A percentile compares a stretch with the other conserved stretches of the same genome.
phyloP scores from a whole-genome alignment of 2,797 vertebrate species.

The Muscicapa comitata region DNA sequence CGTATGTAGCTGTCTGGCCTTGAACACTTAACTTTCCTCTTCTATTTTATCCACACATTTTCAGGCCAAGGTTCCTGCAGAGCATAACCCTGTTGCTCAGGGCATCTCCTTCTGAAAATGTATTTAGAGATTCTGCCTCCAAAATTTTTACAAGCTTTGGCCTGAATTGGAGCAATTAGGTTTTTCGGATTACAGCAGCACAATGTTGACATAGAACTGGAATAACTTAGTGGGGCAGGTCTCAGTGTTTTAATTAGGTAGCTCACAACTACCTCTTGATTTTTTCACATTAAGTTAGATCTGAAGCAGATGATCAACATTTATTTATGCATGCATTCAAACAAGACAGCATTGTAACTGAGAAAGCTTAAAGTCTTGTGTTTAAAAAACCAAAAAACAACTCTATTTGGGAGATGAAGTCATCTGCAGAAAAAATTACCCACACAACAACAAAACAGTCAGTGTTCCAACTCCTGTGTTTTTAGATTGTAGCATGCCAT shows the following conservation, averaged over 20 bases:
- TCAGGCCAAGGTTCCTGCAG: neutral
- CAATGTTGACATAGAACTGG: neutral
- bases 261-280: neutral
- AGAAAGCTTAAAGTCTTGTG: slow-evolving; percentile 45
- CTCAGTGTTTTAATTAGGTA: slow-evolving; percentile 1
- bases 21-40: neutral
- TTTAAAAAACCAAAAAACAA: neutral
- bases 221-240: neutral
- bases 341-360: slow-evolving; percentile 71
- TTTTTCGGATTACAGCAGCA: neutral
- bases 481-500: neutral
- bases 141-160: neutral
- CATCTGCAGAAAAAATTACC: slow-evolving; percentile 15
- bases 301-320: slow-evolving; percentile 25
- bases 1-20: neutral
- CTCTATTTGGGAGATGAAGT: slow-evolving; percentile 26
- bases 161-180: neutral
- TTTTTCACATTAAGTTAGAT: slow-evolving; percentile 22
- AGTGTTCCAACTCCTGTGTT: slow-evolving; percentile 5
- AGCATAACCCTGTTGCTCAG: neutral
- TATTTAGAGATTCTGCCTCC: neutral
- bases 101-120: neutral
- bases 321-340: slow-evolving; percentile 59
- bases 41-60: neutral
- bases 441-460: neutral